A percentile compares a stretch with the other conserved stretches of the same genome.
These are phyloP conservation scores for Campoplex capitator DNA, from an alignment of 2,888 invertebrate species.

Conservation along the genomic window DNA sequence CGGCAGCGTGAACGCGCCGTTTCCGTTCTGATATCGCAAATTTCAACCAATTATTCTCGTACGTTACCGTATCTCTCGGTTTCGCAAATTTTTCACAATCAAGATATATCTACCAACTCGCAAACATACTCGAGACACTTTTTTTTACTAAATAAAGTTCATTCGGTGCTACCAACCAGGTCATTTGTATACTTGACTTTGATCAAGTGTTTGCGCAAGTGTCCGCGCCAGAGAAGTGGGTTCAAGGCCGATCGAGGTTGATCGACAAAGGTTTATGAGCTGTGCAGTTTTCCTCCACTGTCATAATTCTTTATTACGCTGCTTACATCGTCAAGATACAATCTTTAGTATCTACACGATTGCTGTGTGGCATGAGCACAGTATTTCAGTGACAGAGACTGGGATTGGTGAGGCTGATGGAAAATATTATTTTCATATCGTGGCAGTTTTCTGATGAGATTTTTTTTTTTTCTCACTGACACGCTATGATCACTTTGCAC, in stretches of 20 bases:
- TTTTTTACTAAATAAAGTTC: not conserved
- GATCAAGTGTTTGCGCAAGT: not conserved
- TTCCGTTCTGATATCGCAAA: constrained; percentile 60
- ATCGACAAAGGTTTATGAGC: not conserved
- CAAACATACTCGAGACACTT: not conserved
- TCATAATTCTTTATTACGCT: not conserved
- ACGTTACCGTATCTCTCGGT: constrained; percentile 11
- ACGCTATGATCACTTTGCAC: not conserved
- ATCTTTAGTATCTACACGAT: not conserved
- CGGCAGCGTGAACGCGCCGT: constrained; percentile 60
- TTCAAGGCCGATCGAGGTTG: not conserved
- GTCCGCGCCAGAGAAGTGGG: not conserved
- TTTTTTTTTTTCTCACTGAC: not conserved
- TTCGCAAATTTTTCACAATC: constrained; percentile 28
- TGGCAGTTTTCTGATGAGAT: not conserved
- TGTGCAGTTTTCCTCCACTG: not conserved
- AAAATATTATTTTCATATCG: not conserved
- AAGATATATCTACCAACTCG: constrained; percentile 2
- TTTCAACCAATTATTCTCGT: constrained; percentile 56
- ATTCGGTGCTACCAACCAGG: not conserved
- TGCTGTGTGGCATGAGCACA: not conserved
- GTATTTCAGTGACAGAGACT: not conserved
- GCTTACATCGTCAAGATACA: not conserved
- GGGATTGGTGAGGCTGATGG: not conserved
- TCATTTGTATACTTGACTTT: not conserved